Conservation (phyloP, 92 coral and sea anemone genomes). For the Umimayanthus chanpuru region DNA sequence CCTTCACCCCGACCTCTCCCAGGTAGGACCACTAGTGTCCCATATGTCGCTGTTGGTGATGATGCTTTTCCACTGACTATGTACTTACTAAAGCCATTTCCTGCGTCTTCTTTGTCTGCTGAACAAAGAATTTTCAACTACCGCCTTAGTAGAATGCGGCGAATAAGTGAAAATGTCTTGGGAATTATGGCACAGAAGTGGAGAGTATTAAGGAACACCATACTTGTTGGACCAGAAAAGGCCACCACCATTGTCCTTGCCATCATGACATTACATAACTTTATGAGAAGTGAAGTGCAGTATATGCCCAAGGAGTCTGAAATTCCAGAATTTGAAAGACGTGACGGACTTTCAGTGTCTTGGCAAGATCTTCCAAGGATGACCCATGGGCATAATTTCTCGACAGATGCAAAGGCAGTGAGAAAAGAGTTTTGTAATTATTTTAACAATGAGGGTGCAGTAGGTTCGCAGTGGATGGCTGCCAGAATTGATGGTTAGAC, state of each 20-base stretch:
- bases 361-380: constrained; percentile 27
- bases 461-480: constrained; percentile 46
- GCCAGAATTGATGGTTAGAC: constrained; percentile 6
- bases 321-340: constrained; percentile 30
- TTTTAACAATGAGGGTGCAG: constrained; percentile 48
- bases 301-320: constrained; percentile 24
- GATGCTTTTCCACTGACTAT: constrained; percentile 33
- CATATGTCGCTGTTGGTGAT: constrained; percentile 44
- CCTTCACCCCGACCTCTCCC: constrained; percentile 62
- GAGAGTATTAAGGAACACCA: constrained; percentile 47
- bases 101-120: constrained; percentile 27
- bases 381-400: constrained; percentile 32
- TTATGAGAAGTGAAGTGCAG: constrained; percentile 25
- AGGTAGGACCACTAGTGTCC: constrained; percentile 28
- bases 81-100: constrained; percentile 45
- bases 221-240: constrained; percentile 13
- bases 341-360: constrained; percentile 2
- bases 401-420: constrained; percentile 41
- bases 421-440: constrained; percentile 47
- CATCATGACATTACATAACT: constrained; percentile 43
- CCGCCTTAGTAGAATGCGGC: constrained; percentile 52
- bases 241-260: constrained; percentile 44
- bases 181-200: constrained; percentile 60
- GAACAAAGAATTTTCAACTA: not conserved
- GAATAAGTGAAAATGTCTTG: constrained; percentile 52